These are phyloP conservation scores for Danaus plexippus DNA, from an alignment of 1,140 invertebrate genomes.

Conservation along the genomic window DNA sequence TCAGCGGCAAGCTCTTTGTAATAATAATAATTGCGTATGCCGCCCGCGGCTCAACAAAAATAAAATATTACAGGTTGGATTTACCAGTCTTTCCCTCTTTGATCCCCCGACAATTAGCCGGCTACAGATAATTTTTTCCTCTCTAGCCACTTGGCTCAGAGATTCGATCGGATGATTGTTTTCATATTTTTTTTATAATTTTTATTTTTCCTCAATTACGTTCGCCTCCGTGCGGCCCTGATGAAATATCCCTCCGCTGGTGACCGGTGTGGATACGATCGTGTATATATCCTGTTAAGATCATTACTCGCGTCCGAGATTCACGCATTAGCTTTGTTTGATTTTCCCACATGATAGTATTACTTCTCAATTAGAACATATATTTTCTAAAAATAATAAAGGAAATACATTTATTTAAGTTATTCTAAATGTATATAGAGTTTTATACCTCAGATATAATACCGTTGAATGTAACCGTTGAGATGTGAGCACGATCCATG, in stretches of 20 bases:
- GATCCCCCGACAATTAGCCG: slow-evolving; percentile 63
- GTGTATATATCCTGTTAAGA: slow-evolving; percentile 9
- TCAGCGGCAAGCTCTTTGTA: slow-evolving; percentile 67
- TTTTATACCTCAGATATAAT: no score
- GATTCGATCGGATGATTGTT: slow-evolving; percentile 57
- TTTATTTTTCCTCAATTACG: slow-evolving; percentile 28
- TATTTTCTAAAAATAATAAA: no score
- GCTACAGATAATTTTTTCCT: slow-evolving; percentile 64
- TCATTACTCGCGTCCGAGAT: slow-evolving; percentile 26
- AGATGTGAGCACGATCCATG: no score
- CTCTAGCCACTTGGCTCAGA: slow-evolving; percentile 46
- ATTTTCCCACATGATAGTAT: no score
- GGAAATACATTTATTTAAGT: no score
- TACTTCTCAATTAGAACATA: no score
- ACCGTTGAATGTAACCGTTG: no score
- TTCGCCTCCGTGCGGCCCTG: no score
- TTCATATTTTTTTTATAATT: slow-evolving; percentile 35
- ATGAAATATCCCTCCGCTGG: no score
- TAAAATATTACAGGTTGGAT: slow-evolving; percentile 53
- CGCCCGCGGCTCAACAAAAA: slow-evolving; percentile 52
- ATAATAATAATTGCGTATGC: slow-evolving; percentile 68
- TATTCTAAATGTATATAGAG: no score
- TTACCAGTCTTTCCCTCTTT: slow-evolving; percentile 54
- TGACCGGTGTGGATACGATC: no score
- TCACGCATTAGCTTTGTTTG: slow-evolving; percentile 15